Base-by-base conservation (phyloP, 64 coral and sea anemone genomes). In the Stichodactyla mertensii region DNA sequence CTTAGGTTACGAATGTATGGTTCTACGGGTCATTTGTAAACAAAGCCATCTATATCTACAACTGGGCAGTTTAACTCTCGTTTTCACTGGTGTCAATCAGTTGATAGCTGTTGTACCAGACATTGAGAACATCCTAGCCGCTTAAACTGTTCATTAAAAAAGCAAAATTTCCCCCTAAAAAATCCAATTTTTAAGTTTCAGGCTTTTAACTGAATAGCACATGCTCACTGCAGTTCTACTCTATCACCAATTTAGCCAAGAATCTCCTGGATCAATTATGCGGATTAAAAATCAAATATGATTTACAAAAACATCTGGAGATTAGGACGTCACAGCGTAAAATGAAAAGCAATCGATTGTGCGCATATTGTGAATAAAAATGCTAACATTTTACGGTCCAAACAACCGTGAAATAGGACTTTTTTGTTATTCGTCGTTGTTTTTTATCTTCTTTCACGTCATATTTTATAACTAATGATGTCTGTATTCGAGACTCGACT, bases 251-350 rank as follows among this genome's bases (percentile, higher is more conserved):
- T 74, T 74, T 27, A 27, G 24, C 20, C 24, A 74, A 19, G 23
- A 26, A 11, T 74, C 11, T 74, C 69, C 69, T 74, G 22, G 10
- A 26, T 74, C 24, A 74, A 74, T 74, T 31, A 74, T 74, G 36
- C 36, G 69, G 4, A 74, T 74, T 74, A 74, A 10, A 70, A 74
- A 74, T 74, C 69, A 66, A 66, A 74, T 74, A 11, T 74, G 10
- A 74, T 27, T 27, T 74, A 74, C 24, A 5, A 74, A 74, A 74
- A 11, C 69, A 74, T 74, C 69, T 74, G 69, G 69, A 74, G 69
- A 74, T 74, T 74, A 10, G 10, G 8, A 27, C 24, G 24, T 31
- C n/a, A 71, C 9, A 71, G 6, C 14, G 6, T 64, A 71, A 71
- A 24, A 10, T 71, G 7, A 74, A 36, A 74, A 74, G 24, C 69